Conservation (phyloP, 2,113 vertebrate species). For the Etheostoma cragini region DNA sequence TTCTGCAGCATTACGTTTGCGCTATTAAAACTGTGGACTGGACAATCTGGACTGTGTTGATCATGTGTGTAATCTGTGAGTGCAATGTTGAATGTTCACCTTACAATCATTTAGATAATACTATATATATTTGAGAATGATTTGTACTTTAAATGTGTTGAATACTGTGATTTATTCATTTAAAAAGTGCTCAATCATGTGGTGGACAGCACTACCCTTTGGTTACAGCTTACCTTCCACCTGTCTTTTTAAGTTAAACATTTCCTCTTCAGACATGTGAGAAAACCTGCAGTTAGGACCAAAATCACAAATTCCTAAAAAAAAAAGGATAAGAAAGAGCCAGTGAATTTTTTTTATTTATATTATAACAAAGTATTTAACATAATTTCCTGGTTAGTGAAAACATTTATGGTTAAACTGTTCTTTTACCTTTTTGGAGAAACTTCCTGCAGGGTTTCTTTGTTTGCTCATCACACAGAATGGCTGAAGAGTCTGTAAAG, state of each 20-base stretch:
- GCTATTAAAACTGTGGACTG: too few relatives aligned
- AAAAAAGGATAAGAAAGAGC: not conserved
- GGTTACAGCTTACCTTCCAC: slow-evolving; percentile 86
- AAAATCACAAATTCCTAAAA: slow-evolving; percentile 83
- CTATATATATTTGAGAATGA: not conserved
- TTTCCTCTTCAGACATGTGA: slow-evolving; percentile 91
- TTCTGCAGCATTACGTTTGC: not conserved
- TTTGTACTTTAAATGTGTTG: not conserved
- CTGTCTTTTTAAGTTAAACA: slow-evolving; percentile 86
- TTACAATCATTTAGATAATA: not conserved
- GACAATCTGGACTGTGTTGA: not conserved
- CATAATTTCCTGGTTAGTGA: not conserved
- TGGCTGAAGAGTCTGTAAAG: slow-evolving; percentile 75
- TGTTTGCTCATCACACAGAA: slow-evolving; percentile 80
- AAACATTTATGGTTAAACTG: not conserved
- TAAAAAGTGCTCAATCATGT: not conserved
- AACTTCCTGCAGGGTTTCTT: slow-evolving; percentile 86
- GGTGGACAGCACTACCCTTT: slow-evolving; percentile 34
- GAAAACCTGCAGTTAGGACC: slow-evolving; percentile 94
- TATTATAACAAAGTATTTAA: not conserved
- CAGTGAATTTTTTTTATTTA: too few relatives aligned
- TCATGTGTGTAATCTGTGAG: not conserved
- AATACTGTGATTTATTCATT: not conserved
- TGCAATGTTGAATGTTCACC: not conserved
- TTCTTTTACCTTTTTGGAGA: slow-evolving; percentile 78